A percentile compares a stretch with the other conserved stretches of the same genome.
These are phyloP conservation scores for Drosophila sp. DNA, from an alignment of 1,140 invertebrate genomes.

Conservation along the genomic window DNA sequence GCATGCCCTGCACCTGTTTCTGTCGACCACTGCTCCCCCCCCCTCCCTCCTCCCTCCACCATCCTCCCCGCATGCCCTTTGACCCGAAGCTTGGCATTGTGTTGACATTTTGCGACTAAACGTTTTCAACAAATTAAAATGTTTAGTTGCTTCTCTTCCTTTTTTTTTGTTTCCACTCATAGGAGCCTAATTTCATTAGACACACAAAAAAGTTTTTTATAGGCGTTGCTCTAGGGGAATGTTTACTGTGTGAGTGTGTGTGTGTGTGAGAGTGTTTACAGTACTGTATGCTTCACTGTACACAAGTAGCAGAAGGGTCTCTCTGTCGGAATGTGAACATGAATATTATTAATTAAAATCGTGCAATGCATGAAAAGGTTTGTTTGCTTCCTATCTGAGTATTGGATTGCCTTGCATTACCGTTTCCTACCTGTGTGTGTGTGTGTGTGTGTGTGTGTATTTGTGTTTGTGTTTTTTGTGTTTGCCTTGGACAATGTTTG, in stretches of 20 bases:
- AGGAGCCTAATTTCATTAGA: conserved; percentile 54
- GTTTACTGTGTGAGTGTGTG: conserved; percentile 18
- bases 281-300: conserved; percentile 13
- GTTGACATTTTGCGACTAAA: conserved; percentile 47
- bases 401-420: conserved; percentile 37
- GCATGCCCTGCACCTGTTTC: conserved; percentile 5
- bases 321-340: conserved; percentile 27
- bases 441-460: conserved; percentile 1
- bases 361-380: conserved; percentile 78
- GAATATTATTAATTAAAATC: conserved; percentile 84
- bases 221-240: background rate
- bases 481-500: conserved; percentile 68
- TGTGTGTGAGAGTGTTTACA: conserved; percentile 24
- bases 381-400: conserved; percentile 51
- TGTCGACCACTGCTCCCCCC: background rate
- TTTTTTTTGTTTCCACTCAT: conserved; percentile 8
- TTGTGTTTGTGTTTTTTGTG: conserved; percentile 32
- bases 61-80: background rate
- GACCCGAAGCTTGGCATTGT: background rate
- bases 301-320: background rate
- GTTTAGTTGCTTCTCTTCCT: conserved; percentile 16
- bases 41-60: background rate
- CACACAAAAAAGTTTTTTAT: conserved; percentile 47
- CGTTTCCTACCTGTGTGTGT: conserved; percentile 2
- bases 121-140: conserved; percentile 58